phyloP scores from a whole-genome alignment of 2,113 vertebrate species.

The Crypturellus undulatus region DNA sequence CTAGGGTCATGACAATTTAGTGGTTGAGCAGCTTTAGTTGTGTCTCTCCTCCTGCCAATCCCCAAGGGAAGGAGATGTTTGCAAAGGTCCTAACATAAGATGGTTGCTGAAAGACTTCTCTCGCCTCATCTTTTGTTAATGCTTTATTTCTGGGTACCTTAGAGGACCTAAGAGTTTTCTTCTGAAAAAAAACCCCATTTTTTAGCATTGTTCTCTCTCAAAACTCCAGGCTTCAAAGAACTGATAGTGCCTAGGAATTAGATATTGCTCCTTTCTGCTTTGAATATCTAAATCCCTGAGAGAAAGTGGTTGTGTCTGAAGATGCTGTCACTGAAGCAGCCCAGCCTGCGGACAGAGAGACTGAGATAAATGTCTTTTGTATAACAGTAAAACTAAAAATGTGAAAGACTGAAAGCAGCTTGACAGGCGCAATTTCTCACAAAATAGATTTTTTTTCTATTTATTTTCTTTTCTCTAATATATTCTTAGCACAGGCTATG shows the following conservation, averaged over 20 bases:
- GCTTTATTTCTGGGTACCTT: not conserved
- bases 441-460: constrained; percentile 2
- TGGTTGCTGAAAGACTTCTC: not conserved
- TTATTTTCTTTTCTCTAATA: constrained; percentile 24
- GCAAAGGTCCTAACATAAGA: no score
- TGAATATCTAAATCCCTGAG: not conserved
- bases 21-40: not conserved
- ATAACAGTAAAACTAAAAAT: not conserved
- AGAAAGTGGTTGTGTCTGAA: not conserved
- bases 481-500: not conserved
- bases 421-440: not conserved
- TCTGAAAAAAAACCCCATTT: not conserved
- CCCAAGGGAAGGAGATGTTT: no score
- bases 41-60: not conserved
- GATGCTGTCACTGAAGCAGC: not conserved
- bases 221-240: not conserved
- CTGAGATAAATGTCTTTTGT: not conserved
- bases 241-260: not conserved
- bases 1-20: not conserved
- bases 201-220: not conserved
- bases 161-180: not conserved
- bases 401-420: not conserved
- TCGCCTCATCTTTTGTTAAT: not conserved
- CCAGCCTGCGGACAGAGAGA: not conserved
- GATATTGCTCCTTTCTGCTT: not conserved